phyloP scores from a whole-genome alignment of 2,797 vertebrate species.

The Siniperca undulata region DNA sequence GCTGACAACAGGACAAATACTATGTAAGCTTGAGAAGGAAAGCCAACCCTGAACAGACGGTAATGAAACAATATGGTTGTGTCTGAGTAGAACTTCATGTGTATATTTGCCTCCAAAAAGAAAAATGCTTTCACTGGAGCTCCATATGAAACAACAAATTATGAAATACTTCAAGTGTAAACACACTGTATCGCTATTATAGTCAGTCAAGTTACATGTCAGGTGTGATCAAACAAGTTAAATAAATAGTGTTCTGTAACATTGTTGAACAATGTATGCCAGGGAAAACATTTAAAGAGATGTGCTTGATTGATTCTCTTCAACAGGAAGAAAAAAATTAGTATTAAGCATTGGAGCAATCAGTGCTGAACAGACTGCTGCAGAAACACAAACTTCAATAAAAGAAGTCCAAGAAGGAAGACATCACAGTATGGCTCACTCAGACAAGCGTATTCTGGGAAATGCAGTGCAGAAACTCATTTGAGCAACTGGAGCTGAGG shows the following conservation, averaged over 20 bases:
- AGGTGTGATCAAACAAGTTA: constrained; percentile 25
- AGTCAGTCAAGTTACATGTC: constrained; percentile 27
- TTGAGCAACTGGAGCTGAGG: not conserved
- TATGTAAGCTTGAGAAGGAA: not conserved
- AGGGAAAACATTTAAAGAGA: not conserved
- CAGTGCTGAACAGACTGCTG: not conserved
- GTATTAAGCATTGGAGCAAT: not conserved
- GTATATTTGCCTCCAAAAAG: constrained; percentile 1
- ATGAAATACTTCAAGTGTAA: constrained; percentile 59
- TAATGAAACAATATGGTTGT: constrained; percentile 12
- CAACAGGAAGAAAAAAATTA: not conserved
- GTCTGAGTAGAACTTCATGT: constrained; percentile 6
- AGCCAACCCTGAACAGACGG: constrained; percentile 7
- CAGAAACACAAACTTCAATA: not conserved
- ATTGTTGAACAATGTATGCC: constrained; percentile 8
- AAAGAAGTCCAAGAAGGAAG: not conserved
- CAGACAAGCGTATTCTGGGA: constrained; percentile 22
- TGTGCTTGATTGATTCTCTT: constrained; percentile 12
- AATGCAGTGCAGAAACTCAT: not conserved
- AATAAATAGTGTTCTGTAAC: constrained; percentile 48
- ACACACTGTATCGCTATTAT: constrained; percentile 27
- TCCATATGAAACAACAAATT: constrained; percentile 27
- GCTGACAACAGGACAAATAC: constrained; percentile 25
- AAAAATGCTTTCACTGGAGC: constrained; percentile 7
- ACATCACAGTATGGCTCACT: not conserved